Evolutionary conservation across 2,113 vertebrate genomes (phyloP), one percentile per base, ranked within the genome.

Genomic region (Anguilla japonica): DNA sequence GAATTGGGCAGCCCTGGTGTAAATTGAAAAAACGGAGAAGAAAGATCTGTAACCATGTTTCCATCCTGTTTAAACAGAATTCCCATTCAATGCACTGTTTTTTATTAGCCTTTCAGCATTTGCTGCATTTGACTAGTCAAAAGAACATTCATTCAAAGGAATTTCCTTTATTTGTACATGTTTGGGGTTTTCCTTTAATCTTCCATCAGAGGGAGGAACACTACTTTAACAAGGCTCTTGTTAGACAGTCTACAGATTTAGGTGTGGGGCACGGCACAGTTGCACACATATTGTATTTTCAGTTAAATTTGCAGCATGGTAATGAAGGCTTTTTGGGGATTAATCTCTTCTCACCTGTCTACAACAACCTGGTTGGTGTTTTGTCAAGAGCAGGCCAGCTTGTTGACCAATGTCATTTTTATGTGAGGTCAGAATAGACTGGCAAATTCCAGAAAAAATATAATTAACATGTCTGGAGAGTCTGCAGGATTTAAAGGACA

Each of bases 331-430:
- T 46, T 87, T 41, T 81, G 81, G 43, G 81, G 50, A 14, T 67
- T 78, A 50, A 11, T 84, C 53, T 75, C 53, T 43, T 71, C 56
- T 82, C 83, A 83, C 84, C 50, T 81, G 80, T 63, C 40, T 75
- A 13, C 60, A 39, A 50, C 26, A 50, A 79, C 82, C 41, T 53
- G 29, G 41, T 16, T 57, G 85, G 87, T 83, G 87, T 79, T 91
- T 87, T 84, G 75, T 91, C 91, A 92, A 91, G 90, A 90, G 90
- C 89, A 88, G 8, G 7, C 0, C 9, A 26, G 50, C 86, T 82
- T 88, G 91, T 88, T 90, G 90, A 89, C 90, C 90, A 86, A 85
- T 89, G 90, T 91, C 89, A 88, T 90, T 84, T 86, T 88, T 89
- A 90, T 89, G 87, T 85, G 81, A 89, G 89, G 87, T 91, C 90